phyloP scores from a whole-genome alignment of 2,113 vertebrate genomes.

The Sinocyclocheilus anshuiensis region DNA sequence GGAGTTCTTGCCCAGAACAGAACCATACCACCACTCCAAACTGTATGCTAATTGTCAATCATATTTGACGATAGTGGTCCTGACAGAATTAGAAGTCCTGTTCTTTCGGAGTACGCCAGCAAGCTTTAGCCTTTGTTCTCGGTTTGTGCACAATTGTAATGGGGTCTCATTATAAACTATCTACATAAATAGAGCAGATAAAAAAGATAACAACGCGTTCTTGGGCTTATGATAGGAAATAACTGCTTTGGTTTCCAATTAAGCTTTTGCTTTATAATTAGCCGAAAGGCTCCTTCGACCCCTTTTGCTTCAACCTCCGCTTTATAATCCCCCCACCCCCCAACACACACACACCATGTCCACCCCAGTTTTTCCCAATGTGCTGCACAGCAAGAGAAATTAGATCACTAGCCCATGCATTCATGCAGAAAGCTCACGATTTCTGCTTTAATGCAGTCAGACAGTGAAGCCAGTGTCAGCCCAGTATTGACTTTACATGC shows the following conservation, averaged over 20 bases:
- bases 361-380: slow-evolving; percentile 48
- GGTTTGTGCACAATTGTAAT: slow-evolving; percentile 61
- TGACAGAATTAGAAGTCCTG: slow-evolving; percentile 10
- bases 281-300: slow-evolving; percentile 54
- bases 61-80: too few relatives aligned
- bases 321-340: slow-evolving; percentile 36
- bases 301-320: slow-evolving; percentile 27
- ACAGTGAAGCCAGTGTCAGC: slow-evolving; percentile 68
- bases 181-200: slow-evolving; percentile 67
- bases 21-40: too few relatives aligned
- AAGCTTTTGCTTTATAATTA: slow-evolving; percentile 69
- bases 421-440: slow-evolving; percentile 65
- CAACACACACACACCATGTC: background rate
- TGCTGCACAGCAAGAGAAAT: slow-evolving; percentile 64
- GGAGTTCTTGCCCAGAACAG: too few relatives aligned
- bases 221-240: slow-evolving; percentile 66
- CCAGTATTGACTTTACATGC: slow-evolving; percentile 58
- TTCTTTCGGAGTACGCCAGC: background rate
- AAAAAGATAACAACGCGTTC: slow-evolving; percentile 63
- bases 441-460: slow-evolving; percentile 68
- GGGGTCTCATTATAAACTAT: slow-evolving; percentile 69
- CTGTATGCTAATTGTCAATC: too few relatives aligned
- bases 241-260: slow-evolving; percentile 73
- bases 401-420: slow-evolving; percentile 65
- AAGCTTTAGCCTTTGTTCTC: slow-evolving; percentile 50